Evolutionary conservation across 2,113 vertebrate species (phyloP).

Genomic region (Boleophthalmus pectinirostris): DNA sequence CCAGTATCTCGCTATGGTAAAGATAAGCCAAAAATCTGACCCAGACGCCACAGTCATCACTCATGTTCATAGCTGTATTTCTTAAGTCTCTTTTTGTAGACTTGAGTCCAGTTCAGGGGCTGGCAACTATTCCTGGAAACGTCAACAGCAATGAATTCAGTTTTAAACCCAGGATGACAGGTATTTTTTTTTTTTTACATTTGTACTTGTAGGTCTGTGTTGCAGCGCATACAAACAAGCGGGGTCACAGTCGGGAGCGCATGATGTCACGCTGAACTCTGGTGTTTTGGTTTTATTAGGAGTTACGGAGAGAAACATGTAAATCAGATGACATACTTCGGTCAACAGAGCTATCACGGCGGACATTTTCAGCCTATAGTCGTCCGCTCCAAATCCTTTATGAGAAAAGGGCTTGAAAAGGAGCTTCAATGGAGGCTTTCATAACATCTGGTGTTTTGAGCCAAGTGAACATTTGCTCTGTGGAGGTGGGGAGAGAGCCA

Average conservation of each 20-base stretch:
- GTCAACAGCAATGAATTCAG: constrained; percentile 21
- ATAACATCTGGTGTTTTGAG: constrained; percentile 73
- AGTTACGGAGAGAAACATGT: constrained; percentile 27
- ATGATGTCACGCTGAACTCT: constrained; percentile 16
- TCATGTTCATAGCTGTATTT: constrained; percentile 1
- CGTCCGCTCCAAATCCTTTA: constrained; percentile 42
- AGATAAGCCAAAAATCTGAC: not conserved
- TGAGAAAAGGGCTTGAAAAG: constrained; percentile 52
- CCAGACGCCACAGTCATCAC: constrained; percentile 1
- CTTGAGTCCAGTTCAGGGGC: not conserved
- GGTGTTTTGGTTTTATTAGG: constrained; percentile 22
- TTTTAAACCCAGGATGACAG: not conserved
- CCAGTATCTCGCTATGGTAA: too few species aligned
- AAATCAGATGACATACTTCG: constrained; percentile 64
- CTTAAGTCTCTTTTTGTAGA: too few species aligned
- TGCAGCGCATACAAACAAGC: constrained; percentile 11
- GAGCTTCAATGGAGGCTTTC: constrained; percentile 64
- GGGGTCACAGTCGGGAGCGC: constrained; percentile 18
- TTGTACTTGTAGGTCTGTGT: not conserved
- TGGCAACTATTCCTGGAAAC: constrained; percentile 31
- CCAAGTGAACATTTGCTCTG: constrained; percentile 54
- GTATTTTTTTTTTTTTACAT: not conserved
- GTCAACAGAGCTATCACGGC: constrained; percentile 53
- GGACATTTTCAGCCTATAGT: constrained; percentile 37
- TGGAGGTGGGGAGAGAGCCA: constrained; percentile 66